Evolutionary conservation across 2,113 vertebrate genomes (phyloP).

Genomic region (Eidolon helvum): DNA sequence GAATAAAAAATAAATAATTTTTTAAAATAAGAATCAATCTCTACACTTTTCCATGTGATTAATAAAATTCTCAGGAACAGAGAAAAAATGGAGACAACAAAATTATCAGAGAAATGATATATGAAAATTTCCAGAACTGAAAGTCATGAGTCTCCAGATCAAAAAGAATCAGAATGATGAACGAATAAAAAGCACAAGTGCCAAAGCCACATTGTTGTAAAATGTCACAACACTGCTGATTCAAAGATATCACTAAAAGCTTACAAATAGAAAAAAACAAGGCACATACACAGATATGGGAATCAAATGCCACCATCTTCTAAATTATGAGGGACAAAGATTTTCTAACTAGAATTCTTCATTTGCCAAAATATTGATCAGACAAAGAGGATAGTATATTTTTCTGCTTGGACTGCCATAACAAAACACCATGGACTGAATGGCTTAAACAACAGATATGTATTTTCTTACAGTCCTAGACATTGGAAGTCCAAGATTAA

Average conservation of each 20-base stretch:
- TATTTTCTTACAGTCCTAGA: not conserved
- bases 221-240: not conserved
- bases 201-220: not conserved
- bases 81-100: constrained; percentile 10
- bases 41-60: not conserved
- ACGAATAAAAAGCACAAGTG: too few species aligned
- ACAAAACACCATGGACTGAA: not conserved
- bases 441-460: not conserved
- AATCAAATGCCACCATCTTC: not conserved
- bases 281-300: not conserved
- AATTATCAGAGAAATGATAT: constrained; percentile 11
- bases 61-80: constrained; percentile 4
- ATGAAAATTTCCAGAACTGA: not conserved
- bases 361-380: not conserved
- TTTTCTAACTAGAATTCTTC: not conserved
- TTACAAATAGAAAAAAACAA: not conserved
- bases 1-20: constrained; percentile 17
- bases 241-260: not conserved
- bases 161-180: not conserved
- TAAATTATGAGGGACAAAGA: not conserved
- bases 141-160: not conserved
- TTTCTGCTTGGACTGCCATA: not conserved
- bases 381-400: not conserved
- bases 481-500: not conserved
- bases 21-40: constrained; percentile 1